Evolutionary conservation across 1,140 invertebrate genomes (phyloP), one percentile per base, ranked within the genome.

Genomic region (Hydropsyche tenuis): DNA sequence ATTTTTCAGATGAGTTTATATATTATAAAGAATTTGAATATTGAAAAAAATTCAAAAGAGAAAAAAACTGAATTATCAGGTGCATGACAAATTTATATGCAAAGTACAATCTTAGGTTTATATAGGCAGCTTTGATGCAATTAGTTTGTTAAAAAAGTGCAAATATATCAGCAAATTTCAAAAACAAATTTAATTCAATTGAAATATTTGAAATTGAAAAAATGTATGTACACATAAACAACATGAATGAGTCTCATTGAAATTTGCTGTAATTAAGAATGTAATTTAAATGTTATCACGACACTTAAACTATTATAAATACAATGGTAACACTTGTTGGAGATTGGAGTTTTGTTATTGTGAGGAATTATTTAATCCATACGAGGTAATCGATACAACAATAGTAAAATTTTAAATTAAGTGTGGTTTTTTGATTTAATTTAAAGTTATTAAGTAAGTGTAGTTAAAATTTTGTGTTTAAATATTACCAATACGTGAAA

Each of bases 61-160:
- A 14, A 22, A 23, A 60, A 60, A 60, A 23, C 56, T 60, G 56
- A 60, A 7, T 60, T n/a, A 4, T 60, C 14, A 60, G 56, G 56
- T 60, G 56, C 56, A 60, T 60, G 56, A 60, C 56, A 60, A 60
- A 22, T 60, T 53, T 23, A 60, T 60, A 60, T 60, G 56, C 56
- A 60, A 22, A 60, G 23, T 20, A 60, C 56, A 60, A 23, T 60
- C 22, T 60, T 22, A 25, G 2, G 56, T 7, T 60, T 25, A 60
- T 48, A 16, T 60, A 60, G 56, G 56, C 23, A 25, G 23, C 56
- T 14, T 60, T 25, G 23, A 60, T 60, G 56, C 56, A 60, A 60
- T 27, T 60, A 27, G 9, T 60, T 60, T 11, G 56, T 23, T 20
- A 25, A 20, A 60, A 60, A 60, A 25, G 56, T 60, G 56, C 56